These are phyloP conservation scores for Cryptoblepharus egeriae DNA, from an alignment of 2,797 vertebrate species.

Conservation along the genomic window DNA sequence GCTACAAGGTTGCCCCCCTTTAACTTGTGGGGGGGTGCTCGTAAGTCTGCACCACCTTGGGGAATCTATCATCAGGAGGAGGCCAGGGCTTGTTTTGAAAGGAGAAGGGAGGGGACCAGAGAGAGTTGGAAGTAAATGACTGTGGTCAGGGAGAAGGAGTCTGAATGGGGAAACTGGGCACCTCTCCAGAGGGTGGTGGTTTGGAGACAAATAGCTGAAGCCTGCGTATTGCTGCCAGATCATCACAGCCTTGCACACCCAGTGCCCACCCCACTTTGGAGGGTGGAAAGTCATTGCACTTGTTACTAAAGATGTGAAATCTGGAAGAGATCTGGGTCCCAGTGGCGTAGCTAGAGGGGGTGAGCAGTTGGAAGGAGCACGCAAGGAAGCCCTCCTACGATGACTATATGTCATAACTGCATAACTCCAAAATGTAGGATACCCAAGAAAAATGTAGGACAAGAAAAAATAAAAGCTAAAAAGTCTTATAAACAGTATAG, in stretches of 20 bases:
- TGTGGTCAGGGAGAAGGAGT: not conserved
- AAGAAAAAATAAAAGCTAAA: too few relatives aligned
- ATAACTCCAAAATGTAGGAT: too few relatives aligned
- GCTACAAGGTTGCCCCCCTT: not conserved
- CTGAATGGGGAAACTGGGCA: not conserved
- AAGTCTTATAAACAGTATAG: too few relatives aligned
- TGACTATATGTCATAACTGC: too few relatives aligned
- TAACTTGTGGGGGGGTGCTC: too few relatives aligned
- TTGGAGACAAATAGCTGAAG: not conserved
- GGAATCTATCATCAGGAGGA: not conserved
- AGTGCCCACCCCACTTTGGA: not conserved
- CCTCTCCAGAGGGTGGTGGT: slow-evolving; percentile 13
- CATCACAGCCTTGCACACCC: not conserved
- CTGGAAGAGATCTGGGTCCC: slow-evolving; percentile 69
- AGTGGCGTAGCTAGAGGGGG: too few relatives aligned
- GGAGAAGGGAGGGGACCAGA: not conserved
- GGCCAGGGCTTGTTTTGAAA: not conserved
- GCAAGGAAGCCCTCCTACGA: too few relatives aligned
- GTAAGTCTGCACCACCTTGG: not conserved
- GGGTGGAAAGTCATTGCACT: slow-evolving; percentile 43
- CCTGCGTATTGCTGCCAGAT: slow-evolving; percentile 1
- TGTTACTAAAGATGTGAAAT: slow-evolving; percentile 53
- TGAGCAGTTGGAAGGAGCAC: too few relatives aligned
- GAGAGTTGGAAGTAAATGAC: not conserved
- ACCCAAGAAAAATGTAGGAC: too few relatives aligned